Evolutionary conservation across 2,888 invertebrate species (phyloP), one percentile per base, ranked within the genome.

Genomic region (Leptogaster cylindrica): DNA sequence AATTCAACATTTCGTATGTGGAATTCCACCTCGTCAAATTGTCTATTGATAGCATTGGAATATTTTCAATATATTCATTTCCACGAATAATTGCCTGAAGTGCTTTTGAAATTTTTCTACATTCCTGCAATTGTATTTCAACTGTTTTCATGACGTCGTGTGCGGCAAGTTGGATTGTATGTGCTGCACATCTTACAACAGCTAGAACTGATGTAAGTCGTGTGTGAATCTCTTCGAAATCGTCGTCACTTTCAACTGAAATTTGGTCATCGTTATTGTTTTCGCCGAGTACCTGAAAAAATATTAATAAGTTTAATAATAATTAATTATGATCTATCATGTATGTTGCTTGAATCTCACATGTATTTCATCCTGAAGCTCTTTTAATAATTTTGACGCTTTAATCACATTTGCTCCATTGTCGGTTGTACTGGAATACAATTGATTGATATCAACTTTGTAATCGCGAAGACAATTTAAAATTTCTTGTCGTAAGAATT

Each of bases 391-490:
- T n/a, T n/a, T n/a, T n/a, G n/a, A n/a, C n/a, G n/a, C n/a, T n/a
- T n/a, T n/a, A n/a, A n/a, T n/a, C n/a, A n/a, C n/a, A n/a, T n/a
- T n/a, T n/a, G n/a, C n/a, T n/a, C n/a, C n/a, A n/a, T n/a, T n/a
- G n/a, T 39, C 52, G 7, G 16, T 65, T 2, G 52, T 51, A 16
- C 41, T 39, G n/a, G 65, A 65, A 41, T 65, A 65, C 27, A 65
- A n/a, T 18, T 65, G 65, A 1, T 8, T 27, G n/a, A 41, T 27
- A 20, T 51, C 41, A 5, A 41, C n/a, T n/a, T n/a, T n/a, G n/a
- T n/a, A n/a, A n/a, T n/a, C n/a, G n/a, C n/a, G n/a, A n/a, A n/a
- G n/a, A n/a, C 39, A 27, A 23, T 33, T 18, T 8, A 39, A 36
- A 36, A 65, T 39, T 39, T 52, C 41, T 27, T 39, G 2, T 25